Percentiles rank a stretch among this genome's conserved stretches.
Evolutionary conservation across 2,113 vertebrate genomes (phyloP).

Genomic region (Hiodon alosoides): DNA sequence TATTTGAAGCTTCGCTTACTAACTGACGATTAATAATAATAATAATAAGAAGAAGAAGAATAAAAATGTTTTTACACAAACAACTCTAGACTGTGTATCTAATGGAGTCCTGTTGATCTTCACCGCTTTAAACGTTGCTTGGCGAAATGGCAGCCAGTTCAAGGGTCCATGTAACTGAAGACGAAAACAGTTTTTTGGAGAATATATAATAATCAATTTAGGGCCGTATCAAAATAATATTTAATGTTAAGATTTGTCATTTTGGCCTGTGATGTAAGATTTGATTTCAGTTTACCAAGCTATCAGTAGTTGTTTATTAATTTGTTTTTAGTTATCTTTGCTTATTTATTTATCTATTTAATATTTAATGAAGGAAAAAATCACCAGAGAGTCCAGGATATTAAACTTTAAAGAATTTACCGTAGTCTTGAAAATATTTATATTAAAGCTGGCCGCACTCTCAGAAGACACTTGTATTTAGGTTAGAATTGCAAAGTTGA

Average conservation of each 20-base stretch:
- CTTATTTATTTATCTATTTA: constrained; percentile 59
- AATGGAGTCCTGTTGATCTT: too few relatives aligned
- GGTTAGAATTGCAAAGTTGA: constrained; percentile 95
- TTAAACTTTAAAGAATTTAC: constrained; percentile 61
- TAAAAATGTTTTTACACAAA: too few relatives aligned
- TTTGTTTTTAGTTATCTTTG: constrained; percentile 17
- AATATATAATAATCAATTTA: constrained; percentile 44
- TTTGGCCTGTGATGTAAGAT: constrained; percentile 32
- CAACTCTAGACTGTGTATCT: too few relatives aligned
- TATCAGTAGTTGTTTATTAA: constrained; percentile 35
- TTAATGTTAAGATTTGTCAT: constrained; percentile 16
- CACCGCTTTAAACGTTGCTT: too few relatives aligned
- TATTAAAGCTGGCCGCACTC: constrained; percentile 82
- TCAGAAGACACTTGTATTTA: constrained; percentile 89
- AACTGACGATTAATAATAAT: too few relatives aligned
- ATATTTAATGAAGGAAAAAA: constrained; percentile 62
- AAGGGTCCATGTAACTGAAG: constrained; percentile 18
- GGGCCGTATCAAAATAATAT: constrained; percentile 31
- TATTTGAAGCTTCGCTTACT: too few relatives aligned
- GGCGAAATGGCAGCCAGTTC: too few relatives aligned
- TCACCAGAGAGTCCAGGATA: constrained; percentile 47
- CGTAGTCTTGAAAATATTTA: constrained; percentile 79
- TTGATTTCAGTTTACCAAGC: constrained; percentile 28
- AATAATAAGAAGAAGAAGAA: too few relatives aligned
- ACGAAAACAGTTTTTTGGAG: constrained; percentile 20